Evolutionary conservation across 2,113 vertebrate genomes (phyloP), one percentile per base, ranked within the genome.

Genomic region (Pelodiscus sinensis): DNA sequence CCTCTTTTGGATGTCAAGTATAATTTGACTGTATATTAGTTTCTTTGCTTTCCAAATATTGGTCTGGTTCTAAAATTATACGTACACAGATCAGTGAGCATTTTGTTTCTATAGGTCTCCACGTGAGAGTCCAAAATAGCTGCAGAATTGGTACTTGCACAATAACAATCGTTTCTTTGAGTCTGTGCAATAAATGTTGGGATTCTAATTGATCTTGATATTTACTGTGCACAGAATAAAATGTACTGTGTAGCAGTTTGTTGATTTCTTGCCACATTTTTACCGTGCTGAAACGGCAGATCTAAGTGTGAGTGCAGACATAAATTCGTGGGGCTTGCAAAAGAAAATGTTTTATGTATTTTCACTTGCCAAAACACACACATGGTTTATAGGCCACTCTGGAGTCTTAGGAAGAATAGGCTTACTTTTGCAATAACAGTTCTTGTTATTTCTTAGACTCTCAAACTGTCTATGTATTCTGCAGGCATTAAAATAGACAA

Each of bases 351-450:
- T 88, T 80, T 60, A 79, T 91, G 29, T 65, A 8, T 78, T 93
- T 81, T 88, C 71, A 44, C 44, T 78, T 79, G 58, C 68, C 92
- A 52, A 90, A 86, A 56, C 73, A 78, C 22, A 27, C 29, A 51
- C 44, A 50, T 56, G 51, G n/a, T 58, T 78, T 73, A 31, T 93
- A 29, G 71, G 25, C 86, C 77, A 44, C 58, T 92, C 1, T 79
- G 73, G 83, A 86, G 90, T 29, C 31, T 38, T 81, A 68, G 85
- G 38, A 88, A 90, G 83, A 88, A 58, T 4, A n/a, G 31, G 81
- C 6, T 2, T 27, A 44, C 85, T 89, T 73, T 5, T 7, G 19
- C 82, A 79, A 57, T 89, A 51, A 80, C 18, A 38, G 3, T 68
- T 4, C 56, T 88, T 85, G n/a, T 35, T 81, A 24, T 71, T 94